Evolutionary conservation across 2,113 vertebrate species (phyloP).

Genomic region (Sus scrofa): T2T-Sscrofa CM000827.6:49367001-49367500

Average conservation of each 20-base stretch:
- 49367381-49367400: not conserved
- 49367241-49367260: not conserved
- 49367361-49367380: not conserved
- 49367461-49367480: not conserved
- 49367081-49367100: not conserved
- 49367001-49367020: not conserved
- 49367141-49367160: not conserved
- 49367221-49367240: not conserved
- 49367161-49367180: not conserved
- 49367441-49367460: not conserved
- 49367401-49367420: not conserved
- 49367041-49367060: not conserved
- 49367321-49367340: not conserved
- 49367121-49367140: not conserved
- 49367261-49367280: not conserved
- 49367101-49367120: not conserved
- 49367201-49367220: not conserved
- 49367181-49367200: not conserved
- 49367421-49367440: not conserved
- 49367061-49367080: not conserved
- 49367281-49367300: not conserved
- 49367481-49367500: not conserved
- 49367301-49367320: not conserved
- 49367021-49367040: not conserved
- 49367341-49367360: not conserved